Conservation (phyloP, 2,888 invertebrate species). For the Antitype chi region DNA sequence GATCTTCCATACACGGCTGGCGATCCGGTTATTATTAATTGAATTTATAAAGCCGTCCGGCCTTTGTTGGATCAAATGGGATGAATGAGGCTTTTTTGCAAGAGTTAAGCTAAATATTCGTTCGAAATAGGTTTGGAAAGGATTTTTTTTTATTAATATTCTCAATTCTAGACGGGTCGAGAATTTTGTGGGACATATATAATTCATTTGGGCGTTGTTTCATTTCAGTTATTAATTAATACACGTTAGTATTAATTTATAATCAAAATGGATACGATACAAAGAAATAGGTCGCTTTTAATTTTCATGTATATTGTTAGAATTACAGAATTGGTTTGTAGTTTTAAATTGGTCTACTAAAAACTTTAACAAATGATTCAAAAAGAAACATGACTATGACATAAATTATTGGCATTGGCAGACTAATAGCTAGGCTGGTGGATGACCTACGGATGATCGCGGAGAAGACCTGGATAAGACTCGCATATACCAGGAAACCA, state of each 20-base stretch:
- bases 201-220: slow-evolving; percentile 11
- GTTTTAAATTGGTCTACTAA: not conserved
- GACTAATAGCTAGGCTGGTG: not conserved
- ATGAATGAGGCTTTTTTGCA: slow-evolving; percentile 51
- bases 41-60: slow-evolving; percentile 58
- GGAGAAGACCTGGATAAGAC: not conserved
- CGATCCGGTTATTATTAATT: slow-evolving; percentile 64
- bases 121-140: slow-evolving; percentile 29
- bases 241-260: slow-evolving; percentile 11
- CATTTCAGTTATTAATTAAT: slow-evolving; percentile 21
- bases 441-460: not conserved
- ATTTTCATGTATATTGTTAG: not conserved
- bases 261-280: not conserved
- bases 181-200: slow-evolving; percentile 8
- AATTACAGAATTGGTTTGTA: not conserved
- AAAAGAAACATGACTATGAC: not conserved
- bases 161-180: not conserved
- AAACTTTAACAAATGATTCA: not conserved
- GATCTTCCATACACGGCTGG: slow-evolving; percentile 48
- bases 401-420: not conserved
- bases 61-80: slow-evolving; percentile 58
- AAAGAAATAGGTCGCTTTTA: not conserved
- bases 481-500: not conserved
- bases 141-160: slow-evolving; percentile 26
- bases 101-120: slow-evolving; percentile 51